Evolutionary conservation across 2,113 vertebrate genomes (phyloP).

Genomic region (Paradisaea rubra): DNA sequence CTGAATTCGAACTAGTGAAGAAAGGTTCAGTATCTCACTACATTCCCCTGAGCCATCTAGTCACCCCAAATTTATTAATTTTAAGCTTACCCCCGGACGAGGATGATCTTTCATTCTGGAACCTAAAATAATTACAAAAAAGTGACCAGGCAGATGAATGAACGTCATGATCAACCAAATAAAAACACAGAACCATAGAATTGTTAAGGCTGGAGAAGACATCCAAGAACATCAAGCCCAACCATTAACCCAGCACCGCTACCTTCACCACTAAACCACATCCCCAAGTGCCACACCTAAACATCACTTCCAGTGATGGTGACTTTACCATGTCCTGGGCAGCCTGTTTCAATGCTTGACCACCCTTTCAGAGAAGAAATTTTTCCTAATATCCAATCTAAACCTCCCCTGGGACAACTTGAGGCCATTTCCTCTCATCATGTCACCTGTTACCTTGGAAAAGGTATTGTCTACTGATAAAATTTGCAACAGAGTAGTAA

Average conservation of each 20-base stretch:
- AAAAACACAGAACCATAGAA: neutral
- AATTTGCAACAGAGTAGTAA: neutral
- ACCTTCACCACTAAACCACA: neutral
- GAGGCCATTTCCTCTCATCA: neutral
- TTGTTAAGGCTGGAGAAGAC: neutral
- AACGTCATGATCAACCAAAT: neutral
- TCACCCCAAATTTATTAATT: slow-evolving; percentile 67
- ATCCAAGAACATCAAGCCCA: neutral
- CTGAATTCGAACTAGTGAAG: slow-evolving; percentile 42
- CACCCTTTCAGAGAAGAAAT: neutral
- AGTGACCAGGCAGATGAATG: neutral
- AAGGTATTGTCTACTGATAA: neutral
- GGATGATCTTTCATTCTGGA: slow-evolving; percentile 72
- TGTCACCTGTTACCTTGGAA: neutral
- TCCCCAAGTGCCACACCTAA: neutral
- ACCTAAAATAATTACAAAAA: slow-evolving; percentile 61
- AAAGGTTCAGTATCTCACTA: slow-evolving; percentile 65
- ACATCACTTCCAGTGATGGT: neutral
- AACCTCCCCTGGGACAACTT: neutral
- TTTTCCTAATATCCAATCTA: neutral
- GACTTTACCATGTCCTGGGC: neutral
- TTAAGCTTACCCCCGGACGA: slow-evolving; percentile 77
- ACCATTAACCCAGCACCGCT: neutral
- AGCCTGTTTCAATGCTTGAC: neutral
- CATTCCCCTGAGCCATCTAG: slow-evolving; percentile 59